Percentiles rank a stretch among this genome's conserved stretches.
Conservation (phyloP, 2,113 vertebrate species). For the Gobio gobio region DNA sequence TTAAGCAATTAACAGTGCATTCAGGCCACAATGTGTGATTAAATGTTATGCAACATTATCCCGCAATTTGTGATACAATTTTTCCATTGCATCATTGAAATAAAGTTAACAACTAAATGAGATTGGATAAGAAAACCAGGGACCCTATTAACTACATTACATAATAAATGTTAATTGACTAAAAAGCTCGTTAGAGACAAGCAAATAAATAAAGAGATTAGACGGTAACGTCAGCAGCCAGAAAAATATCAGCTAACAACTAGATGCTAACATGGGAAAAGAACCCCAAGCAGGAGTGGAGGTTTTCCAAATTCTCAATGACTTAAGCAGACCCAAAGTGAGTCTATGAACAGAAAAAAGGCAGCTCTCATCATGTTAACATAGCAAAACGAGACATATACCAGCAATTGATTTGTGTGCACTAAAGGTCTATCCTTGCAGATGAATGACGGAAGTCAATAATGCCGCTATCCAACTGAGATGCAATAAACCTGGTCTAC, state of each 20-base stretch:
- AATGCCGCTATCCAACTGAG: not conserved
- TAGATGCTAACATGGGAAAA: constrained; percentile 9
- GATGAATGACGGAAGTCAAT: constrained; percentile 11
- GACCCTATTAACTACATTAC: not conserved
- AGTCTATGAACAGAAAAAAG: constrained; percentile 42
- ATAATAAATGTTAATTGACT: not conserved
- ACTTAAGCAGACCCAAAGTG: constrained; percentile 26
- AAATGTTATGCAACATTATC: not conserved
- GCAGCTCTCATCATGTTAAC: constrained; percentile 35
- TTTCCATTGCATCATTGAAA: not conserved
- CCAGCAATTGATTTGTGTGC: constrained; percentile 28
- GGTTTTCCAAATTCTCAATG: constrained; percentile 33
- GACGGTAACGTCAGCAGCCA: not conserved
- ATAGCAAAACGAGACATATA: constrained; percentile 6
- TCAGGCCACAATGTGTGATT: not conserved
- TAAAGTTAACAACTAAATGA: not conserved
- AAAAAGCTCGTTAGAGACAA: not conserved
- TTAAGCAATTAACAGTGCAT: not conserved
- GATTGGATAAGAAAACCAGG: not conserved
- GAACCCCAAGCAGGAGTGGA: not conserved
- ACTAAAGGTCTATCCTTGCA: constrained; percentile 4
- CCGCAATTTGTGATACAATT: not conserved
- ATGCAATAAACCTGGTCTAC: constrained; percentile 10
- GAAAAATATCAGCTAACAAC: not conserved
- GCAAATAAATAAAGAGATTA: not conserved